Percentiles rank a stretch among this genome's conserved stretches.
Conservation (phyloP, 2,113 vertebrate genomes). For the Cyanoramphus novaezelandiae region DNA sequence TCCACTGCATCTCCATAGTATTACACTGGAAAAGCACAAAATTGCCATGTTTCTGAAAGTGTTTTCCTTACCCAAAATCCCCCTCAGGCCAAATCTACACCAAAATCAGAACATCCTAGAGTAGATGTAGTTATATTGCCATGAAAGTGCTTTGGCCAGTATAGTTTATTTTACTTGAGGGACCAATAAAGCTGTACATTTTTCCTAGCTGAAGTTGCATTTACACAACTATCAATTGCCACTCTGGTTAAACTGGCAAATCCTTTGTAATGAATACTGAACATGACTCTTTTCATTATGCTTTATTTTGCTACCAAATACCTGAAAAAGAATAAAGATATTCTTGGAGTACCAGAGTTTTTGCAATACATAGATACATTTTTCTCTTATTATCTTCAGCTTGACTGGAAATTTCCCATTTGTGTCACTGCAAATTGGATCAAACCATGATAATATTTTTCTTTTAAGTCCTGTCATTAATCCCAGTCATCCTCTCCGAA, state of each 20-base stretch:
- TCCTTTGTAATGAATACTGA: not conserved
- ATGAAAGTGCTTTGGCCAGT: not conserved
- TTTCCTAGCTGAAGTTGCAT: not conserved
- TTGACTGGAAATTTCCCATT: not conserved
- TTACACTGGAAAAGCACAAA: not conserved
- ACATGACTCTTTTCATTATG: not conserved
- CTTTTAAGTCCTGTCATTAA: not conserved
- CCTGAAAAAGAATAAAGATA: not conserved
- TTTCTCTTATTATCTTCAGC: not conserved
- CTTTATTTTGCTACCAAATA: not conserved
- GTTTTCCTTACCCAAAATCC: not conserved
- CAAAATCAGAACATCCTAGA: not conserved
- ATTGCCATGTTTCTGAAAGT: not conserved
- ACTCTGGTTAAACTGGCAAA: not conserved
- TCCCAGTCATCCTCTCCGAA: not conserved
- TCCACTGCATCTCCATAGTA: not conserved
- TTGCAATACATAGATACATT: not conserved
- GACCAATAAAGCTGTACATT: not conserved
- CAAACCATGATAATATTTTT: not conserved
- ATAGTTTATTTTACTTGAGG: not conserved
- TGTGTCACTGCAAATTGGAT: not conserved
- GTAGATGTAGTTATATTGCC: not conserved
- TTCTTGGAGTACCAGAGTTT: not conserved
- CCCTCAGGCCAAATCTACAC: rapidly evolving
- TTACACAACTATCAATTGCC: not conserved